These are phyloP conservation scores for Aulostomus chinensis DNA, from an alignment of 2,797 vertebrate genomes.

Conservation along the genomic window DNA sequence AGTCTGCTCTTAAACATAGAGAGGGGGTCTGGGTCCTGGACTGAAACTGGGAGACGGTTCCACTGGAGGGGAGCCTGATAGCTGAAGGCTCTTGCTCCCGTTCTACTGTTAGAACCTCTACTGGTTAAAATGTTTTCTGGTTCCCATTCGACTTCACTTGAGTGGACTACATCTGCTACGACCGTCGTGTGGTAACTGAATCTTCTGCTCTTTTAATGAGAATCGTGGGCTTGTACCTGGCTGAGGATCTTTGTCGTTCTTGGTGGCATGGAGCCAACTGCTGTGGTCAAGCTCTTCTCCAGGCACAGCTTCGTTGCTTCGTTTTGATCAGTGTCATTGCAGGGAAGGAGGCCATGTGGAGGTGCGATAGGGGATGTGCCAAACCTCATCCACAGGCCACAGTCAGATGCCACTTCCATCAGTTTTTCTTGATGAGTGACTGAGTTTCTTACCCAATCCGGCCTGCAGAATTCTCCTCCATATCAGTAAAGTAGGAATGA, in stretches of 20 bases:
- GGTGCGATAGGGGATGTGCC: background rate
- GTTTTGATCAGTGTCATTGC: constrained; percentile 12
- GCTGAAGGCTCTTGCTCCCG: too few species aligned
- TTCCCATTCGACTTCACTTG: too few species aligned
- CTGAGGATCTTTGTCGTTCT: constrained; percentile 16
- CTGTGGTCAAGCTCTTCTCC: constrained; percentile 2
- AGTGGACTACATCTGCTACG: too few species aligned
- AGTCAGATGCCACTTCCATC: constrained; percentile 3
- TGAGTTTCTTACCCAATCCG: background rate
- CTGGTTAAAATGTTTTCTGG: too few species aligned
- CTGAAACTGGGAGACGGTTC: too few species aligned
- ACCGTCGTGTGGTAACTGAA: too few species aligned
- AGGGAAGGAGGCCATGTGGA: constrained; percentile 8
- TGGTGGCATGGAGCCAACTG: constrained; percentile 8
- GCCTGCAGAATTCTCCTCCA: background rate
- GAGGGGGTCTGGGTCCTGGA: too few species aligned
- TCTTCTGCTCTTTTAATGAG: too few species aligned
- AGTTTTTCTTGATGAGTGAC: constrained; percentile 2
- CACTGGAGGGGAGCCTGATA: too few species aligned
- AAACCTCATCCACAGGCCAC: constrained; percentile 17
- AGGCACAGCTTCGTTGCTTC: constrained; percentile 13
- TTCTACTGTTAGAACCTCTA: too few species aligned
- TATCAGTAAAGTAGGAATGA: constrained; percentile 5
- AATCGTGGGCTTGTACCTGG: background rate
- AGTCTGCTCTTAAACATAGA: too few species aligned